Percentiles rank a stretch among this genome's conserved stretches.
phyloP scores from a whole-genome alignment of 2,113 vertebrate genomes.

The Cromileptes altivelis region DNA sequence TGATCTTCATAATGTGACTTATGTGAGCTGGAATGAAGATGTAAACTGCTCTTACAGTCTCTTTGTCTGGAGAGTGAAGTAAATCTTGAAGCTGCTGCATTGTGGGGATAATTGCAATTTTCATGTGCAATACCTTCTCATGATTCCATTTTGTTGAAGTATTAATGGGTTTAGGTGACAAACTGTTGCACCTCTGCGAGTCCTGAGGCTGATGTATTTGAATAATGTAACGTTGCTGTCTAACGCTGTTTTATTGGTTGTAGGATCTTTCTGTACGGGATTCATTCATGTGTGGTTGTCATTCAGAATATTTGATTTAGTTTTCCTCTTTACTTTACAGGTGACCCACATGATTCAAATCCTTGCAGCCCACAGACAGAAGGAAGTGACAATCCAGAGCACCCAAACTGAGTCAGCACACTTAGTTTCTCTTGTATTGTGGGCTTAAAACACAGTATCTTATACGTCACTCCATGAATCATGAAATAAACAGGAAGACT shows the following conservation, averaged over 20 bases:
- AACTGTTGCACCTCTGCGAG: conserved; percentile 3
- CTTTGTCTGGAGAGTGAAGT: conserved; percentile 18
- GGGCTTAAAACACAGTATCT: no score
- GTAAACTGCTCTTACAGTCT: conserved; percentile 8
- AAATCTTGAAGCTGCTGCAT: conserved; percentile 17
- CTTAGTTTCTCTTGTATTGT: not conserved
- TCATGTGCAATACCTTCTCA: not conserved
- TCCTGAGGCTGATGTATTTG: not conserved
- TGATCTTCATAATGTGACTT: conserved; percentile 44
- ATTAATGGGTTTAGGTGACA: conserved; percentile 17
- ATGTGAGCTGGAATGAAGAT: conserved; percentile 27
- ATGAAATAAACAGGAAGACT: conserved; percentile 19
- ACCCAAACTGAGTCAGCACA: conserved; percentile 17
- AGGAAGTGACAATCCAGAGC: conserved; percentile 30
- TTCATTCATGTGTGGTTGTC: not conserved
- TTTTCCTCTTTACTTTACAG: conserved; percentile 51
- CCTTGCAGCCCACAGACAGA: conserved; percentile 19
- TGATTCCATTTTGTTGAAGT: conserved; percentile 26
- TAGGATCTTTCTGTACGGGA: not conserved
- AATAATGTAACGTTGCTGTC: not conserved
- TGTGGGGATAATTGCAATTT: conserved; percentile 23
- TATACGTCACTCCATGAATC: conserved; percentile 8
- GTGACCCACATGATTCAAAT: conserved; percentile 29
- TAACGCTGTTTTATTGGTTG: not conserved
- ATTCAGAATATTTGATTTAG: conserved; percentile 16